Evolutionary conservation across 1,140 invertebrate species (phyloP), one percentile per base, ranked within the genome.

Genomic region (Glossosoma conforme): DNA sequence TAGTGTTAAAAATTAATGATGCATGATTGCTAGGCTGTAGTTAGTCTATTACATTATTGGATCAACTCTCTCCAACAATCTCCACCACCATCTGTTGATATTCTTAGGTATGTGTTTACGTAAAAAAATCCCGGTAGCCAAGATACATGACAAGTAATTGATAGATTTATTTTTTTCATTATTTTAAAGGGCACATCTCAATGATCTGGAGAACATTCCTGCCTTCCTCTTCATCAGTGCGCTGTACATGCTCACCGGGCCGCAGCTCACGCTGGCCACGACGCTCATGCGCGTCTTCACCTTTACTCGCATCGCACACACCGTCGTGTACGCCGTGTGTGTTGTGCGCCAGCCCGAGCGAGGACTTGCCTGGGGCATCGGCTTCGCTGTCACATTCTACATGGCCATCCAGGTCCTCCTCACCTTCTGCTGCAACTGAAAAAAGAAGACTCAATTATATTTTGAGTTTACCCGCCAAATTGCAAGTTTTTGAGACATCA

Each of bases 141-240:
- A n/a, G n/a, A n/a, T n/a, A n/a, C n/a, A n/a, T n/a, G n/a, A n/a
- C 25, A n/a, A 28, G 6, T 33, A 33, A 5, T 33, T 33, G 15
- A 4, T 13, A 33, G n/a, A 33, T 11, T 33, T 33, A 5, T 33
- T 33, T 33, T 3, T 5, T 4, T 33, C 32, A 28, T 42, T 24
- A 21, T 28, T 38, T 46, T 70, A 45, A 58, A 75, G 81, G 57
- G 80, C 79, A 28, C 82, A 84, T 61, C 60, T 76, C 45, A 84
- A 84, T 58, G 82, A 84, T 59, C 45, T 84, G 28, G 82, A 84
- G 64, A 84, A 83, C 60, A 81, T 84, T 30, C 62, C 76, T 2
- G 19, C 24, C 2, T 53, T 53, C 28, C 15, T 53, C 6, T 38
- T 40, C 35, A 20, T 53, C 2, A 72, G 68, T 8, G 67, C 77